Evolutionary conservation across 2,888 invertebrate species (phyloP).

Genomic region (Hesperia comma): DNA sequence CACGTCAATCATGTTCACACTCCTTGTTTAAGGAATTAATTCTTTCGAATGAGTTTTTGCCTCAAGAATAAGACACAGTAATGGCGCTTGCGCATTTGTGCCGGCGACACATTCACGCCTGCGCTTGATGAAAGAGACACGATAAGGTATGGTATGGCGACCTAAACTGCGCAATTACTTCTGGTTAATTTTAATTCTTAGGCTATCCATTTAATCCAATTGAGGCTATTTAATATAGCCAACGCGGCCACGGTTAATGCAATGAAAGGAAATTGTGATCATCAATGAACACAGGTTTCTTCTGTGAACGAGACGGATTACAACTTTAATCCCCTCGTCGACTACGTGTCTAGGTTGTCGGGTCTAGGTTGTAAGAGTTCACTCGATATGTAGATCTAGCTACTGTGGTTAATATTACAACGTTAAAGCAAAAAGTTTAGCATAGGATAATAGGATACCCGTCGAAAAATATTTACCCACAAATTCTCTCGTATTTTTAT

Average conservation of each 20-base stretch:
- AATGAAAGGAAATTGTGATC: background rate
- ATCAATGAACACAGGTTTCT: conserved; percentile 4
- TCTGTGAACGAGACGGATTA: conserved; percentile 2
- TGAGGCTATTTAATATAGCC: background rate
- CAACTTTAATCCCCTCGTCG: background rate
- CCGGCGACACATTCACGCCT: background rate
- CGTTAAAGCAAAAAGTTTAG: background rate
- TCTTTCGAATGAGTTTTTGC: conserved; percentile 24
- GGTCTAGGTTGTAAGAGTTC: conserved; percentile 7
- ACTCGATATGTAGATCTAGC: background rate
- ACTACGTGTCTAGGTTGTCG: background rate
- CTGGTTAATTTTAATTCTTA: background rate
- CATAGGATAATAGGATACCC: background rate
- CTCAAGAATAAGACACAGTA: conserved; percentile 10
- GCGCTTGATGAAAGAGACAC: background rate
- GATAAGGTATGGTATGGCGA: conserved; percentile 3
- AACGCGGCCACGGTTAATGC: background rate
- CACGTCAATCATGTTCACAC: conserved; percentile 53
- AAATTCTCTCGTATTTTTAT: background rate
- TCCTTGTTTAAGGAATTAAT: conserved; percentile 43
- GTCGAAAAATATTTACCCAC: background rate
- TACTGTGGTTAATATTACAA: background rate
- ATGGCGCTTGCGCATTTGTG: conserved; percentile 9
- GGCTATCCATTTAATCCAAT: too few relatives aligned
- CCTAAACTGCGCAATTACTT: background rate